Conservation (phyloP, 1,140 invertebrate genomes). For the Drosophila sulfurigaster region DNA sequence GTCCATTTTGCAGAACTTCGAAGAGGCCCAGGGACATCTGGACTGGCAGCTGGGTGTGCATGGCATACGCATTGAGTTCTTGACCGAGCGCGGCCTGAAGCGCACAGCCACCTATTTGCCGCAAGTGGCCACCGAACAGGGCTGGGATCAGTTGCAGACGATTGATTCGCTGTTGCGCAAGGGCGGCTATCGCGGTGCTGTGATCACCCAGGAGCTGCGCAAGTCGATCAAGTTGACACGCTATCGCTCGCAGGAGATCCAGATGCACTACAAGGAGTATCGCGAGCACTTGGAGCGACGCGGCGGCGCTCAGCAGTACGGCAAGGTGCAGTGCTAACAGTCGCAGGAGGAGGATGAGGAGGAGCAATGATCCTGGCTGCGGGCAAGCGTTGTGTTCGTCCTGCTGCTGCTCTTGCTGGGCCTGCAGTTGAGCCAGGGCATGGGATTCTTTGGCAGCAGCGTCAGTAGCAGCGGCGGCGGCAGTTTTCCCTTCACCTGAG, state of each 20-base stretch:
- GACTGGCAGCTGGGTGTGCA: conserved; percentile 99
- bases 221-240: conserved; percentile 96
- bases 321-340: conserved; percentile 84
- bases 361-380: conserved; percentile 73
- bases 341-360: conserved; percentile 58
- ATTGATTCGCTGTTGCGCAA: conserved; percentile 99
- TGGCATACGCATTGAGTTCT: conserved; percentile 99
- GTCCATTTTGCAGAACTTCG: conserved; percentile 96
- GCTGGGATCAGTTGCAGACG: conserved; percentile 98
- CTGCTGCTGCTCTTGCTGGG: conserved; percentile 67
- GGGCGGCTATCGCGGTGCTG: conserved; percentile 95
- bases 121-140: conserved; percentile 98
- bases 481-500: conserved; percentile 29
- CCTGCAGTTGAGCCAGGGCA: conserved; percentile 58
- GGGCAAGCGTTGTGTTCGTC: conserved; percentile 64
- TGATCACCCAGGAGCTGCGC: conserved; percentile 94
- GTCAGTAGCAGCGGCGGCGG: conserved; percentile 2
- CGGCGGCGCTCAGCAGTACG: conserved; percentile 50
- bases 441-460: conserved; percentile 35
- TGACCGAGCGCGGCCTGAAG: conserved; percentile 97
- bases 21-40: conserved; percentile 96
- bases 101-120: conserved; percentile 99
- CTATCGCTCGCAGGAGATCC: conserved; percentile 91
- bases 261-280: conserved; percentile 84
- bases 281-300: conserved; percentile 81